Percentiles rank a stretch among this genome's conserved stretches.
Evolutionary conservation across 2,888 invertebrate genomes (phyloP).

Genomic region (Drosophila anceps): DNA sequence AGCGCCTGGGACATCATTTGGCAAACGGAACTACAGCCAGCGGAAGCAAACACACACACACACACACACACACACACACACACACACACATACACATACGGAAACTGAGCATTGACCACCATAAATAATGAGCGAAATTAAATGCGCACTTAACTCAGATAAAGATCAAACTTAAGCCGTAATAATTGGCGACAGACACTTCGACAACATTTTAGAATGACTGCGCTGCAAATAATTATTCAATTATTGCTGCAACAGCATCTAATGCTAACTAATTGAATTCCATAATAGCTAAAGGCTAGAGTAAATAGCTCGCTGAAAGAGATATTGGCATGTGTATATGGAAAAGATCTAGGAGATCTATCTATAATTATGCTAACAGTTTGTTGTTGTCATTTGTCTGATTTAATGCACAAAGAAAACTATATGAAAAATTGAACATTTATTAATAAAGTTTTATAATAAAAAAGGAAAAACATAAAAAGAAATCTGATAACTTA

Average conservation of each 20-base stretch:
- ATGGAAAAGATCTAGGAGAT: background rate
- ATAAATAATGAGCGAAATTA: slow-evolving; percentile 78
- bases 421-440: background rate
- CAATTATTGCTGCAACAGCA: slow-evolving; percentile 21
- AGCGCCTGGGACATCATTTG: slow-evolving; percentile 54
- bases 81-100: slow-evolving; percentile 28
- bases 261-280: slow-evolving; percentile 17
- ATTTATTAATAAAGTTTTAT: too few species aligned
- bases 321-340: background rate
- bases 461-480: too few species aligned
- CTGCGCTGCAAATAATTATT: slow-evolving; percentile 44
- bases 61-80: background rate
- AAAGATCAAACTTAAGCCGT: slow-evolving; percentile 67
- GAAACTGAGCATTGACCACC: slow-evolving; percentile 50
- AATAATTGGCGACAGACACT: slow-evolving; percentile 62
- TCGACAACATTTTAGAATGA: slow-evolving; percentile 56
- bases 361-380: background rate
- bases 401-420: background rate
- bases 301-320: background rate
- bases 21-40: slow-evolving; percentile 69
- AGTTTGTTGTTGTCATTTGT: background rate
- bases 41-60: slow-evolving; percentile 54
- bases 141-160: slow-evolving; percentile 73
- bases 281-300: slow-evolving; percentile 4
- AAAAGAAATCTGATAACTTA: too few species aligned